Evolutionary conservation across 2,113 vertebrate species (phyloP).

Genomic region (Tamias sibiricus): DNA sequence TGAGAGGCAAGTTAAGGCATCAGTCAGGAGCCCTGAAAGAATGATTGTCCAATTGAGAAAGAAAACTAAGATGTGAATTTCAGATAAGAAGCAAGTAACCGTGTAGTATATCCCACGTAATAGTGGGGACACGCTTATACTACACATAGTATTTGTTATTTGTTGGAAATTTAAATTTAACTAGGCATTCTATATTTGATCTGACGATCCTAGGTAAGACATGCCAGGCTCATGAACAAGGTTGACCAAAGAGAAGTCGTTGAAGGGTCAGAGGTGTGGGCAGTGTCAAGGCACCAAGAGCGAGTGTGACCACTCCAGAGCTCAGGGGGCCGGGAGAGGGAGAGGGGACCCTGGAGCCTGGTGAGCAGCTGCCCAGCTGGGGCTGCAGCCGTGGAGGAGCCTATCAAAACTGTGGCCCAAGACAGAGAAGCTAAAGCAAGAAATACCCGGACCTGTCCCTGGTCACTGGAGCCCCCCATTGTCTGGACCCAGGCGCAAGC

Average conservation of each 20-base stretch:
- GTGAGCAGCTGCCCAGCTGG: background rate
- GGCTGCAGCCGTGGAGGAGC: no score
- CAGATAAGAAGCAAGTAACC: background rate
- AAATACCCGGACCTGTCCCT: background rate
- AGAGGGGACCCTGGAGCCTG: background rate
- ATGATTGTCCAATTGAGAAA: background rate
- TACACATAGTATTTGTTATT: background rate
- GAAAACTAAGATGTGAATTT: background rate
- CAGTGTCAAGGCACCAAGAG: background rate
- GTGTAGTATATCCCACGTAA: no score
- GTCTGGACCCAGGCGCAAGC: background rate
- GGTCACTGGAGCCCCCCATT: background rate
- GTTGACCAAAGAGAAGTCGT: background rate
- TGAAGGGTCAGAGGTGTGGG: background rate
- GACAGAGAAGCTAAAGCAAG: background rate
- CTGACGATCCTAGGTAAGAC: background rate
- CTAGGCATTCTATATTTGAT: background rate
- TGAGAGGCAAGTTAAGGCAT: background rate
- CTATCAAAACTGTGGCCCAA: background rate
- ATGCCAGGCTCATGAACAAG: background rate
- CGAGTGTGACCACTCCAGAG: no score
- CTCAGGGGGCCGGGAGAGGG: background rate
- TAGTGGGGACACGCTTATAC: background rate
- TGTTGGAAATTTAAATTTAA: background rate
- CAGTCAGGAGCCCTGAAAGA: background rate